Conservation (phyloP, 1,140 invertebrate species). For the Tetramorium simillimum region DNA sequence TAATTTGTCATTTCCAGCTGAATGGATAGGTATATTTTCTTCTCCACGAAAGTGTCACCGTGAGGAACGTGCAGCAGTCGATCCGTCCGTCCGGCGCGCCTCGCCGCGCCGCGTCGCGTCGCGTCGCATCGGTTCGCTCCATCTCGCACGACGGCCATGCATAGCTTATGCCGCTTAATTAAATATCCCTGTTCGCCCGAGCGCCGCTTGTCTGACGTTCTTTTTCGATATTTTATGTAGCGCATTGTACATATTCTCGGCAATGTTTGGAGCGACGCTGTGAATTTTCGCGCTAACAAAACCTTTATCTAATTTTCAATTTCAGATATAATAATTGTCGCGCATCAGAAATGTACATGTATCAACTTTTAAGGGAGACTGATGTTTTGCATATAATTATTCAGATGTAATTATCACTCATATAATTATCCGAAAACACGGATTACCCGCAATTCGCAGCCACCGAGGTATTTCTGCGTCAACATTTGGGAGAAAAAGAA, state of each 20-base stretch:
- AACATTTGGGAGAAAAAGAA: neutral
- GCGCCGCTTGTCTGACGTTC: neutral
- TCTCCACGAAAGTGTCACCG: slow-evolving; percentile 12
- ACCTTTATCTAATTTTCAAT: too few relatives aligned
- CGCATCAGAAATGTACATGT: neutral
- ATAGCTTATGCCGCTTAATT: slow-evolving; percentile 55
- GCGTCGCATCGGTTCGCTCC: neutral
- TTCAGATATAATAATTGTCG: neutral
- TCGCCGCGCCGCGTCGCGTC: neutral
- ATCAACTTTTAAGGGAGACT: neutral
- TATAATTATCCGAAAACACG: neutral
- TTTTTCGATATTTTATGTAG: slow-evolving; percentile 41
- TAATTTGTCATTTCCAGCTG: slow-evolving; percentile 49
- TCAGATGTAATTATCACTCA: neutral
- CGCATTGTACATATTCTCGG: neutral
- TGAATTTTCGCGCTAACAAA: neutral
- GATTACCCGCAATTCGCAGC: neutral
- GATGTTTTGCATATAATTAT: neutral
- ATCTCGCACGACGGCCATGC: slow-evolving; percentile 38
- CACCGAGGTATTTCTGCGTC: neutral
- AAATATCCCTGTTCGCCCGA: slow-evolving; percentile 40
- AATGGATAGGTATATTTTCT: slow-evolving; percentile 58
- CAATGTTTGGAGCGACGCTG: neutral
- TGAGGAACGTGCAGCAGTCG: neutral
- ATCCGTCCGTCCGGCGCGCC: too few relatives aligned